Base-by-base conservation (phyloP, 2,113 vertebrate genomes). In the Rhinolophus sinicus region DNA sequence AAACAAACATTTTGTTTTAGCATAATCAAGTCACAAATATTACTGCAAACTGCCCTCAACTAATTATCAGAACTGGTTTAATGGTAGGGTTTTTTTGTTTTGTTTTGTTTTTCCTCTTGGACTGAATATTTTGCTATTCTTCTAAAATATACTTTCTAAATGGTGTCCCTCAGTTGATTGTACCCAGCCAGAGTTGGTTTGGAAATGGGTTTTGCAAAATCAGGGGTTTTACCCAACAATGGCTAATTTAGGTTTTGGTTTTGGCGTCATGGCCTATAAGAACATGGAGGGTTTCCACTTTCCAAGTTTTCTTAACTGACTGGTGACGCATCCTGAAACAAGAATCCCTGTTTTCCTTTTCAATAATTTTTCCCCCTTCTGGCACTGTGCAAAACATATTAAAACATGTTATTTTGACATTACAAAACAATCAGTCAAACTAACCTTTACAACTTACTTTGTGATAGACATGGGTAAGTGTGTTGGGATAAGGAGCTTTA, bases 261-360 rank as follows among this genome's bases (percentile, higher is more conserved):
- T 97, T 91, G 94, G 94, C 44, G 0, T 60, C 16, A 0, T 64
- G 92, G 78, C 35, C 87, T 95, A 7, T 47, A 88, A 93, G 93
- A 93, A 89, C 75, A 77, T 54, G n/a, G 75, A 96, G n/a, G 24
- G 35, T 38, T 94, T 97, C 30, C 24, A 97, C 93, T 95, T 95
- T 97, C 96, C 92, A 98, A 97, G 96, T 94, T 97, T 96, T 97
- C 95, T 94, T 96, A 95, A 87, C 86, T 90, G 93, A 96, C 82
- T 69, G 70, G 62, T 97, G 97, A 96, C 21, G 9, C 75, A 85
- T 90, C 52, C 60, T 87, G 93, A 97, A 97, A 97, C 6, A 88
- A 97, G 78, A 97, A 89, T 92, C 83, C 16, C 62, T 96, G 65
- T 92, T 95, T 97, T 96, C 87, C 91, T 96, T 97, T 94, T 97